Base-by-base conservation (phyloP, 2,113 vertebrate genomes). In the Pithys albifrons region DNA sequence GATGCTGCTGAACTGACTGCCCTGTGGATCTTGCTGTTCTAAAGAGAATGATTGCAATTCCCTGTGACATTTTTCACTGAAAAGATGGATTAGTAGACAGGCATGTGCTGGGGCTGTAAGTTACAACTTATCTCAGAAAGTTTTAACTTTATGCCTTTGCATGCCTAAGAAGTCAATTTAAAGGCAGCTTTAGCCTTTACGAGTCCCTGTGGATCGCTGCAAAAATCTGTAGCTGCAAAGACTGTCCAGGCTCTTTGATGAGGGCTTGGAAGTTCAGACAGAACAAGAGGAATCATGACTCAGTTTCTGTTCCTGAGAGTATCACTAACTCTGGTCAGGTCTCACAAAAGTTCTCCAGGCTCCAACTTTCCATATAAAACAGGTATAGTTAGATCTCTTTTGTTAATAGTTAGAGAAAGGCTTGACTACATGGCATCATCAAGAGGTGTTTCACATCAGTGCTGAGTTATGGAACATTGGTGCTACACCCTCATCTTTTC, bases 81-180 rank as follows among this genome's bases (percentile, higher is more conserved):
- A 52, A 96, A 94, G 94, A 91, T 91, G 73, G 94, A 97, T 97
- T 96, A 95, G 74, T 58, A 43, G 66, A 48, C 89, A 95, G 86
- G 78, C 94, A 82, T 96, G 86, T 82, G 66, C 87, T 94, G 78
- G 84, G 77, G 58, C 87, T 85, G 46, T 94, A 90, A 92, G 65
- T 88, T 85, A 71, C 75, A 82, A 88, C 66, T 96, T 97, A 97
- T 95, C 97, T 95, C 85, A 39, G 88, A 88, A 93, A 93, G 95
- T 69, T 95, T 96, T 91, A 95, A 91, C 84, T 94, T 96, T 85
- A 80, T 96, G 93, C 43, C 43, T 95, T 96, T 87, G 87, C 84
- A 77, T 95, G 93, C 90, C 94, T 96, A 89, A 94, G 90, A 74
- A 96, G 78, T 89, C 0, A 91, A 95, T 96, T 95, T 89, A 96